Base-by-base conservation (phyloP, 2,888 invertebrate species). In the Spodoptera picta region DNA sequence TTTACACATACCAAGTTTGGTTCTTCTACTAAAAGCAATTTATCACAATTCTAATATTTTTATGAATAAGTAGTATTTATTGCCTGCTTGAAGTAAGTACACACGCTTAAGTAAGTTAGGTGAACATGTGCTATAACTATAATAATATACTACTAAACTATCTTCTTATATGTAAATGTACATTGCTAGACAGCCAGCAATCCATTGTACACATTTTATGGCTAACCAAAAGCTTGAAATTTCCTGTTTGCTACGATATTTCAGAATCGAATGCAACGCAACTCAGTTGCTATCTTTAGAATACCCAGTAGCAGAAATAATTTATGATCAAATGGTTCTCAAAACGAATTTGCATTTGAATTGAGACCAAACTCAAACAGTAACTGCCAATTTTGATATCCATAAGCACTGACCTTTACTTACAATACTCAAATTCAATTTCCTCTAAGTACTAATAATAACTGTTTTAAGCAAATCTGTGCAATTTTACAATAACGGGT, bases 1-100 rank as follows among this genome's bases (percentile, higher is more conserved):
- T 76, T 65, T 65, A 64, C 59, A 66, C 67, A 75, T 72, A 69
- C 68, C 52, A 43, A 46, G 42, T 64, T 60, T 43, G 54, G 57
- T 43, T 51, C 41, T 57, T 58, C 24, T 46, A 57, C 14, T 9
- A 31, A 49, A 45, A 14, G 48, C 9, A 48, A 48, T 41, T 49
- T 65, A 11, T 46, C 14, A 50, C 31, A 31, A 42, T 44, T 43
- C 44, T 24, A 50, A 24, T 50, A 53, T 6, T 36, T 36, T 31
- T 31, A 31, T 31, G 4, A 31, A 36, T 36, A 7, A 36, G 36
- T 36, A 7, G 36, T 2, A 36, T 9, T 36, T 27, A 27, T 1
- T 36, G 36, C 36, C 9, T 36, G 36, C 6, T 9, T 36, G 4
- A 31, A 6, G 6, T 36, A 36, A 7, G 36, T 36, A 36, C 36